Percentiles rank a stretch among this genome's conserved stretches.
Conservation (phyloP, 2,113 vertebrate species). For the Numida meleagris region DNA sequence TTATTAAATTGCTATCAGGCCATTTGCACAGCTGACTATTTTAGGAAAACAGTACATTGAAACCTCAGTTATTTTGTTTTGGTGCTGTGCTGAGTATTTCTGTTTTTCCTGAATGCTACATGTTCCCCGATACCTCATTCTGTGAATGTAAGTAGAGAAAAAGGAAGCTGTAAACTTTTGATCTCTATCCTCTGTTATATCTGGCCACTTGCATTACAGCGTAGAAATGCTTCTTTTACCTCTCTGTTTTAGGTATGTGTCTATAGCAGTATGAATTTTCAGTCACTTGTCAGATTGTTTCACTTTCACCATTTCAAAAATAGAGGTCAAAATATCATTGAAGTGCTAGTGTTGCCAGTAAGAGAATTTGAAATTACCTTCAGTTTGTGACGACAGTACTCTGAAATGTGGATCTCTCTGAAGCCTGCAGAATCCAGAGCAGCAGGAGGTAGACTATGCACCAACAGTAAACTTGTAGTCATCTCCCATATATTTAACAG, state of each 20-base stretch:
- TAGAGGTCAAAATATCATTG: conserved; percentile 21
- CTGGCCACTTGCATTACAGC: neutral
- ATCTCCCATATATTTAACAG: neutral
- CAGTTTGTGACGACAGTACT: conserved; percentile 22
- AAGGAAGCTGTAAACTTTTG: neutral
- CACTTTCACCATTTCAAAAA: neutral
- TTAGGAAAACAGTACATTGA: neutral
- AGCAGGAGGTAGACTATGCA: conserved; percentile 5
- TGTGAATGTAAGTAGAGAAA: neutral
- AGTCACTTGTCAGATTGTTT: conserved; percentile 26
- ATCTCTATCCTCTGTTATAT: neutral
- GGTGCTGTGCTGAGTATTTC: neutral
- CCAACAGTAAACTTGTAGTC: neutral
- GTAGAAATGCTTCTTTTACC: neutral
- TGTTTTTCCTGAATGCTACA: neutral
- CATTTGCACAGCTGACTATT: neutral
- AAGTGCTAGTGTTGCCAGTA: neutral
- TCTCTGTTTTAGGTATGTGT: neutral
- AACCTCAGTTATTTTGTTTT: neutral
- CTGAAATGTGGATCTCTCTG: neutral
- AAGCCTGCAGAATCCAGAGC: neutral
- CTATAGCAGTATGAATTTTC: neutral
- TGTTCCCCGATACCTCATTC: neutral
- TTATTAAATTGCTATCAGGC: neutral
- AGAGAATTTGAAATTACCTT: conserved; percentile 48